Conservation (phyloP, 2,797 vertebrate genomes). For the Acanthurus leucopareius region DNA sequence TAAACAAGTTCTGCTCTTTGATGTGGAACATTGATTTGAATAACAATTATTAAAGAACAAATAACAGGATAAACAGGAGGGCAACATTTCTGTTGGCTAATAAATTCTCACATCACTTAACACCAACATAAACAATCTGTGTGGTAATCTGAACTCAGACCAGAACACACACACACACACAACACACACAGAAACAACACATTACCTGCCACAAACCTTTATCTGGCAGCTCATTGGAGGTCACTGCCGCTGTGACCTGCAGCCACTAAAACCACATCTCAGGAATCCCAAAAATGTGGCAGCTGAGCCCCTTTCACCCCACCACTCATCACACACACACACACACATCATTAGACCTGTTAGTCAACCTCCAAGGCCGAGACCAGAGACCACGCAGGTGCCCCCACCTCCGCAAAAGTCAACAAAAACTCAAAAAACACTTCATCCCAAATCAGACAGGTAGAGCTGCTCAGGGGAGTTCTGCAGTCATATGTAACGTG, state of each 20-base stretch:
- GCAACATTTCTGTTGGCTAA: no score
- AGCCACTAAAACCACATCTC: constrained; percentile 33
- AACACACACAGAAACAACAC: no score
- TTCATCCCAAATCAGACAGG: neutral
- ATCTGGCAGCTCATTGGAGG: neutral
- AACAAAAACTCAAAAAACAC: neutral
- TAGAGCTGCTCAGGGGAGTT: no score
- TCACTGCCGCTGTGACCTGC: constrained; percentile 13
- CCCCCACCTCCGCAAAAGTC: neutral
- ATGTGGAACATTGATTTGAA: no score
- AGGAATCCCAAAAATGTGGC: constrained; percentile 76
- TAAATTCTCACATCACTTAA: no score
- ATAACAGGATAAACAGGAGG: no score
- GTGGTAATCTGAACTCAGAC: no score
- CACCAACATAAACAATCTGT: no score
- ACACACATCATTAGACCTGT: constrained; percentile 21
- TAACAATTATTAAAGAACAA: no score
- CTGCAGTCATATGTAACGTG: no score
- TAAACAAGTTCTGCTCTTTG: no score
- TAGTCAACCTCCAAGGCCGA: neutral
- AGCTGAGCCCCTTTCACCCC: neutral
- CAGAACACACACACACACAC: no score
- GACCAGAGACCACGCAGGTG: constrained; percentile 6
- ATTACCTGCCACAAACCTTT: neutral
- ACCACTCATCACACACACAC: constrained; percentile 5